phyloP scores from a whole-genome alignment of 2,888 invertebrate genomes.

The Zhengitettix transpicula region DNA sequence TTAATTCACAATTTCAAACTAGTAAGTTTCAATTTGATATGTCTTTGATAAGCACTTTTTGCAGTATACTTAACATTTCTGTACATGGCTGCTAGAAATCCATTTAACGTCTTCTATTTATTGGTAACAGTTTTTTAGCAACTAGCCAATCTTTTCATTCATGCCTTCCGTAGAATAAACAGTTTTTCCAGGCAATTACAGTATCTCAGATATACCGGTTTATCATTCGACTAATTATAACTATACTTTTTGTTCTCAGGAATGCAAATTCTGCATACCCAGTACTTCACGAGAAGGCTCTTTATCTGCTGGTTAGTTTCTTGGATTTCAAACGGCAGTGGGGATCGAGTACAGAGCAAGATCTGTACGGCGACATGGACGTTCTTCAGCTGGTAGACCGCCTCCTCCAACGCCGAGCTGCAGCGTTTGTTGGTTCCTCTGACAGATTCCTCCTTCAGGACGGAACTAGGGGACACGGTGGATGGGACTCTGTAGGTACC shows the following conservation, averaged over 20 bases:
- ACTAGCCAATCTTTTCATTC: too few species aligned
- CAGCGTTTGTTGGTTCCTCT: constrained; percentile 29
- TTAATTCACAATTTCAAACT: too few species aligned
- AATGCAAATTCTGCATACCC: constrained; percentile 40
- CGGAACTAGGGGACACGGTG: not conserved
- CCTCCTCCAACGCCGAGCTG: constrained; percentile 36
- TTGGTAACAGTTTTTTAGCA: too few species aligned
- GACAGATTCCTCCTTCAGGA: constrained; percentile 32
- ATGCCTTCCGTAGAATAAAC: too few species aligned
- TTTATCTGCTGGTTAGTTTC: constrained; percentile 43
- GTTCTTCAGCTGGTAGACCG: constrained; percentile 38
- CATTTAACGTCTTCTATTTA: too few species aligned
- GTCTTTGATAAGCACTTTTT: too few species aligned
- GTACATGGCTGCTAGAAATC: too few species aligned
- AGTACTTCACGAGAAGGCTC: constrained; percentile 45
- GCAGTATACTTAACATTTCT: too few species aligned
- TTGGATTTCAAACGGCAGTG: constrained; percentile 29
- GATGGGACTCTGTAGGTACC: not conserved
- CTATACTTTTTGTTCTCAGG: not conserved
- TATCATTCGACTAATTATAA: too few species aligned
- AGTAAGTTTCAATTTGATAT: too few species aligned
- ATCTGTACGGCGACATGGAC: constrained; percentile 38
- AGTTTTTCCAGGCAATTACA: too few species aligned
- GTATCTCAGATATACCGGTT: too few species aligned
- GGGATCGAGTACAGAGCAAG: constrained; percentile 33